These are phyloP conservation scores for Abscondita cerata DNA, from an alignment of 2,888 invertebrate species.

Conservation along the genomic window DNA sequence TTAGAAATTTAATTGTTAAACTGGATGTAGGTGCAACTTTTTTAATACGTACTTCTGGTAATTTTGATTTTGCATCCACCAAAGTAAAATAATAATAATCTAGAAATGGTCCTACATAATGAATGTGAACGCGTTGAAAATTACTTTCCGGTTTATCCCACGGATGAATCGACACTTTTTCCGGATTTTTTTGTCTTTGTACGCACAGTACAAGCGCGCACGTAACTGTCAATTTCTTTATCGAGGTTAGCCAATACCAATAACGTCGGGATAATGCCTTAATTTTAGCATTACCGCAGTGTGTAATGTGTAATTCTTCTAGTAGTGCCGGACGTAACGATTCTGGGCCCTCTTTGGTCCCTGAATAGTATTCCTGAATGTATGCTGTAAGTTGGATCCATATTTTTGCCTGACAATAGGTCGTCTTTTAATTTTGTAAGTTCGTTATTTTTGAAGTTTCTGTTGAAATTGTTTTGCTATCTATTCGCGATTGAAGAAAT, in stretches of 20 bases:
- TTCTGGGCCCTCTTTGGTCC: not conserved
- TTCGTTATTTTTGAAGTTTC: not conserved
- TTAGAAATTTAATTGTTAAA: not conserved
- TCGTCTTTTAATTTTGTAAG: not conserved
- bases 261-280: not conserved
- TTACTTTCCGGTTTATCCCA: not conserved
- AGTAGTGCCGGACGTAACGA: not conserved
- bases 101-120: conserved; percentile 1
- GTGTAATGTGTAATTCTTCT: not conserved
- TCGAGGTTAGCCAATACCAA: too few relatives aligned
- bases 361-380: not conserved
- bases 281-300: not conserved
- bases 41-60: too few relatives aligned
- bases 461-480: too few relatives aligned
- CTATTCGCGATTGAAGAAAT: too few relatives aligned
- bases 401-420: not conserved
- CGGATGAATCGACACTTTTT: not conserved
- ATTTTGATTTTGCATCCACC: not conserved
- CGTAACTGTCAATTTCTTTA: too few relatives aligned
- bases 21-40: not conserved
- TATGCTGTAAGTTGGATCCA: too few relatives aligned
- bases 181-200: not conserved
- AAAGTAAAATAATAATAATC: not conserved
- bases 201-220: too few relatives aligned
- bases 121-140: not conserved